These are phyloP conservation scores for Tuta absoluta DNA, from an alignment of 2,888 invertebrate species.

Conservation along the genomic window DNA sequence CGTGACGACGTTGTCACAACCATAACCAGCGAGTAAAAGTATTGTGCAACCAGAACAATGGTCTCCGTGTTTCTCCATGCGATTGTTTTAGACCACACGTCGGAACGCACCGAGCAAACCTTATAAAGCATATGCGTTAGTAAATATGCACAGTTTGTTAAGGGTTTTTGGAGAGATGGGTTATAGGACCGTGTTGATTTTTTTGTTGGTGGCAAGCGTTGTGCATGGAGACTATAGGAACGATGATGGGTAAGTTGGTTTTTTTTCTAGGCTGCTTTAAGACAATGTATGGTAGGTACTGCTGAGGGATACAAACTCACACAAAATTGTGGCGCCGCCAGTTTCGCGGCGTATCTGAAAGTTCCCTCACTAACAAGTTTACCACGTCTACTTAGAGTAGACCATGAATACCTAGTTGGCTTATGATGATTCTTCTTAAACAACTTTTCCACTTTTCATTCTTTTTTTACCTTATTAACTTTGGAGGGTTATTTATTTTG, in stretches of 20 bases:
- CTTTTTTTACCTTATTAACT: too few species aligned
- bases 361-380: too few species aligned
- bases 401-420: too few species aligned
- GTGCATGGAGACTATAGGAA: conserved; percentile 57
- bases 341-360: too few species aligned
- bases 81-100: conserved; percentile 66
- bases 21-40: conserved; percentile 45
- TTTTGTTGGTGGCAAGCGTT: conserved; percentile 43
- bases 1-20: conserved; percentile 54
- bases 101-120: conserved; percentile 64
- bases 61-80: conserved; percentile 64
- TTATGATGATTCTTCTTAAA: too few species aligned
- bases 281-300: too few species aligned
- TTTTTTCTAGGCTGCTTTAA: background rate
- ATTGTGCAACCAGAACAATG: conserved; percentile 54
- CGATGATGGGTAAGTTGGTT: conserved; percentile 62
- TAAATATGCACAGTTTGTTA: conserved; percentile 38
- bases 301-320: too few species aligned
- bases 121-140: conserved; percentile 61
- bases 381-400: too few species aligned
- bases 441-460: too few species aligned
- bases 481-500: too few species aligned
- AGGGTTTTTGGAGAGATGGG: conserved; percentile 57
- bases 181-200: conserved; percentile 38
- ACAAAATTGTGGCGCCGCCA: too few species aligned